These are phyloP conservation scores for Fregetta grallaria DNA, from an alignment of 2,113 vertebrate genomes.

Conservation along the genomic window DNA sequence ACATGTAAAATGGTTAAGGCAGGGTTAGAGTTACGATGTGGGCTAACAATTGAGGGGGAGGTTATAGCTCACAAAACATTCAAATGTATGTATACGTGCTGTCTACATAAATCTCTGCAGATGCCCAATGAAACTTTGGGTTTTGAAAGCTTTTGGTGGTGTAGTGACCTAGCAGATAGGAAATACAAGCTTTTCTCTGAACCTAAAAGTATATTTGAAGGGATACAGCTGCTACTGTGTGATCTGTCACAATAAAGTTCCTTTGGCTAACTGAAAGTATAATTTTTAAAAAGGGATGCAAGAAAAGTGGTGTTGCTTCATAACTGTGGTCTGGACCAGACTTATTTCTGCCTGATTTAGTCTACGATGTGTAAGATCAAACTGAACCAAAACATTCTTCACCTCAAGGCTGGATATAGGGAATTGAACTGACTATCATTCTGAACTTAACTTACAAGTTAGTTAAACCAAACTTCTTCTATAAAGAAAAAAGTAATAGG, in stretches of 20 bases:
- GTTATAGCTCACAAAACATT: background rate
- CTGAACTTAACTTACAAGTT: background rate
- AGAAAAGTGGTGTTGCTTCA: background rate
- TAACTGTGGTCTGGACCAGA: background rate
- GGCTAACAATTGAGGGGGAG: background rate
- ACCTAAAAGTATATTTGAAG: background rate
- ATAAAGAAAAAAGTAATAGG: background rate
- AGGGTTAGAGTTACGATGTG: background rate
- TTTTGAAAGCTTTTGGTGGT: background rate
- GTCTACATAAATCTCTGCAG: background rate
- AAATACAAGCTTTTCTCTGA: background rate
- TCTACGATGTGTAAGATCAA: background rate
- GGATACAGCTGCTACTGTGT: background rate
- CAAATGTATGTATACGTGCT: background rate
- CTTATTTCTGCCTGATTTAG: background rate
- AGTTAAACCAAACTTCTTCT: background rate
- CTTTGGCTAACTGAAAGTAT: background rate
- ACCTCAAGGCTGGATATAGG: rapidly evolving
- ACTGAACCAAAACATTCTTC: background rate
- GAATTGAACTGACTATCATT: background rate
- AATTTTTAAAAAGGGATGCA: background rate
- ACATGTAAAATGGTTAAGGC: background rate
- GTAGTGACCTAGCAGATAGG: background rate
- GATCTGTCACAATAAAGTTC: background rate
- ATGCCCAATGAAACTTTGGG: background rate